These are phyloP conservation scores for Geopemphigus sp. DNA, from an alignment of 1,140 invertebrate genomes.

Conservation along the genomic window DNA sequence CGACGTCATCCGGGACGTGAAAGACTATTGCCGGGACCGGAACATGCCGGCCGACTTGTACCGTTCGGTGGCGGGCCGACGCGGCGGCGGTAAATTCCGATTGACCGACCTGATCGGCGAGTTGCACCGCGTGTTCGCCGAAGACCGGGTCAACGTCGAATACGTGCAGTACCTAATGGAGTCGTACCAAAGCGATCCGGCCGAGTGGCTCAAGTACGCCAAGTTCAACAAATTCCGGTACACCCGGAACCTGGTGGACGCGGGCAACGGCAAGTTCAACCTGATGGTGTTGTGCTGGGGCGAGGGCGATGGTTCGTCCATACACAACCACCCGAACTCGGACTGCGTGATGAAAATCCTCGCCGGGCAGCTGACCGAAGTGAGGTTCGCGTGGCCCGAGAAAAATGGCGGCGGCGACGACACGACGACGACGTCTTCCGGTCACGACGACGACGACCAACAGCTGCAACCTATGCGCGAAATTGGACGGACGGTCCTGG, in stretches of 20 bases:
- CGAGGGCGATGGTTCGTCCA: conserved; percentile 88
- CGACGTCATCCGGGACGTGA: background rate
- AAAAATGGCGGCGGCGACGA: conserved; percentile 50
- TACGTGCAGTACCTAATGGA: conserved; percentile 80
- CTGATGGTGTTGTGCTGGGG: conserved; percentile 97
- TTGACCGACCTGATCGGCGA: conserved; percentile 51
- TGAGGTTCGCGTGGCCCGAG: conserved; percentile 70
- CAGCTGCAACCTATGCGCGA: conserved; percentile 60
- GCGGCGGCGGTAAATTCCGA: conserved; percentile 12
- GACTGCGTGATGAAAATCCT: conserved; percentile 97
- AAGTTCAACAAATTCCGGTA: conserved; percentile 95
- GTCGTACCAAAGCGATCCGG: conserved; percentile 81
- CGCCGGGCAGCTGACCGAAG: conserved; percentile 58
- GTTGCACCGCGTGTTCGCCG: conserved; percentile 52
- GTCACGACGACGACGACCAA: conserved; percentile 51
- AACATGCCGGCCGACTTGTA: conserved; percentile 24
- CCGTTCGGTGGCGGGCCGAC: background rate
- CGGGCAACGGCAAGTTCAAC: conserved; percentile 96
- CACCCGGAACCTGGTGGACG: conserved; percentile 89
- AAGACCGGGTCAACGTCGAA: conserved; percentile 82
- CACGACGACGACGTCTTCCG: conserved; percentile 55
- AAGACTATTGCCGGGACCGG: conserved; percentile 24
- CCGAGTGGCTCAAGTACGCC: conserved; percentile 91
- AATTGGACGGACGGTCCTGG: conserved; percentile 64
- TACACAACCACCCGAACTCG: conserved; percentile 94